phyloP scores from a whole-genome alignment of 2,113 vertebrate genomes.

The Channa maculata region DNA sequence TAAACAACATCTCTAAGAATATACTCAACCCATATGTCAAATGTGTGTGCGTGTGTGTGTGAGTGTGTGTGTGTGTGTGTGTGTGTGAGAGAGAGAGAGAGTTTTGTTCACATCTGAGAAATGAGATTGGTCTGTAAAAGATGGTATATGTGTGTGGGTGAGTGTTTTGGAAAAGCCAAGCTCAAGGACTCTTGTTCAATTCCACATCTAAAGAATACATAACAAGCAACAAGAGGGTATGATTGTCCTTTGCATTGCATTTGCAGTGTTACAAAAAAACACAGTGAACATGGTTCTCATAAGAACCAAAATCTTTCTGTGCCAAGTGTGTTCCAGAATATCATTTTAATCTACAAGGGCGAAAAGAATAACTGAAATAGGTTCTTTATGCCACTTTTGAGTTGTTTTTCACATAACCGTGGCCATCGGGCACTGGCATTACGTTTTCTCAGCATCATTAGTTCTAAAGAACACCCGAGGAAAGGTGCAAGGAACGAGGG shows the following conservation, averaged over 20 bases:
- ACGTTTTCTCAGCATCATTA: constrained; percentile 60
- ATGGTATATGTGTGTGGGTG: constrained; percentile 21
- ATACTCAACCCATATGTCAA: constrained; percentile 45
- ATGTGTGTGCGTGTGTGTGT: constrained; percentile 3
- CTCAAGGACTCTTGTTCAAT: constrained; percentile 60
- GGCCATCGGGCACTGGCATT: constrained; percentile 34
- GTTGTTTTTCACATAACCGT: constrained; percentile 30
- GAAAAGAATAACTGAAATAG: constrained; percentile 51
- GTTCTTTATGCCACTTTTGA: constrained; percentile 27
- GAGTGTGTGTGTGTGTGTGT: not conserved
- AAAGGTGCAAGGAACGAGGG: constrained; percentile 10
- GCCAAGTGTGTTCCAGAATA: constrained; percentile 49
- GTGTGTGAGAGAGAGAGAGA: not conserved
- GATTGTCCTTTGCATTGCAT: constrained; percentile 64
- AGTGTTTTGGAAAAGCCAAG: constrained; percentile 27
- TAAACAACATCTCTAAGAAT: constrained; percentile 66
- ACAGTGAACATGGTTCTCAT: constrained; percentile 42
- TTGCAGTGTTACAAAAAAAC: constrained; percentile 25
- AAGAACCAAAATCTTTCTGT: constrained; percentile 48
- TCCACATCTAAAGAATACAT: constrained; percentile 65
- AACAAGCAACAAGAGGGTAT: constrained; percentile 56
- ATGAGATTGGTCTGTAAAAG: constrained; percentile 29
- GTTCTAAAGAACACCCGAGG: constrained; percentile 50
- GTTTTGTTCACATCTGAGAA: constrained; percentile 19
- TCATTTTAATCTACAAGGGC: constrained; percentile 59